Evolutionary conservation across 2,888 invertebrate species (phyloP), one percentile per base, ranked within the genome.

Genomic region (Heteropelma amictum): DNA sequence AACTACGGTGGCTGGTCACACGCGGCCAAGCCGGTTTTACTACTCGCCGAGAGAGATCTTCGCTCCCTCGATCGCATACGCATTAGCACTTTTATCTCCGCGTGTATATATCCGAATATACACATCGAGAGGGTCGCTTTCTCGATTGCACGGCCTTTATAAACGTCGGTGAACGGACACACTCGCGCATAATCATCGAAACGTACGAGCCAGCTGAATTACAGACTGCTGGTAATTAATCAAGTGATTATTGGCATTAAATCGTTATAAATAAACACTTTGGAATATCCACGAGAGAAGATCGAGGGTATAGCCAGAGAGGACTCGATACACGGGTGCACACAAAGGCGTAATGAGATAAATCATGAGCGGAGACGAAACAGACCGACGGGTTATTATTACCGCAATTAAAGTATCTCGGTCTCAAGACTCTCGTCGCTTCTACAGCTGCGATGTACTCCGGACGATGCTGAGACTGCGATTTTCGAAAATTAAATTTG

Each of bases 21-120:
- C 72, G 58, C 58, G 30, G 61, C 38, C 67, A 30, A 71, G 67
- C 75, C 63, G 75, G 75, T 72, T 76, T 76, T 68, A 76, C 75
- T 72, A 76, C 75, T 76, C 63, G 45, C 67, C 56, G 33, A 67
- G 61, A 73, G 26, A 65, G 35, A 71, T 67, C 61, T 58, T 71
- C 67, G 63, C 63, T 75, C 56, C 30, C 35, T 28, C 56, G 47
- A 64, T 23, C 61, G 23, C 26, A n/a, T 47, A 54, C 60, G 8
- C 33, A 40, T 65, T 45, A 42, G 23, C 45, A 60, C 4, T 23
- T 45, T 1, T 35, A 17, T 4, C 10, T 23, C 26, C 8, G 35
- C 19, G 8, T 7, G 10, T 30, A 8, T 8, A 28, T 19, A 17
- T 38, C 38, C 3, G 2, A 5, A 47, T 42, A 42, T 8, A 38